Evolutionary conservation across 2,888 invertebrate species (phyloP).

Genomic region (Morpho achilles): DNA sequence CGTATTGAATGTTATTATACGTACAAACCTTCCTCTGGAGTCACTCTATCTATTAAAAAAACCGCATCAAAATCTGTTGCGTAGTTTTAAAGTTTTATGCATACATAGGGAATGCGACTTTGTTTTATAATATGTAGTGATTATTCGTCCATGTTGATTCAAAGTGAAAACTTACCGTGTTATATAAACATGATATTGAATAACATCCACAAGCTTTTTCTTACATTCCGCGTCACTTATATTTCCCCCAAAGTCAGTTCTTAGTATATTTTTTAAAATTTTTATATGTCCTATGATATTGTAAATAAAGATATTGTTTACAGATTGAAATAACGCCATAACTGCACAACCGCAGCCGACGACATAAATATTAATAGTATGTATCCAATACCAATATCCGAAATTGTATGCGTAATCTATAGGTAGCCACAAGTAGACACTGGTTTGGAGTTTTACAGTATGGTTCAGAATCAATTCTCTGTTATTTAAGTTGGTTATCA

Average conservation of each 20-base stretch:
- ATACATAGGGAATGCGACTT: too few species aligned
- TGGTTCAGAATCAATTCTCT: conserved; percentile 34
- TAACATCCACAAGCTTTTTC: conserved; percentile 32
- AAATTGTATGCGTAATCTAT: conserved; percentile 41
- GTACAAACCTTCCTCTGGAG: too few species aligned
- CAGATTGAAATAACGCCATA: conserved; percentile 33
- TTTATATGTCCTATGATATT: conserved; percentile 43
- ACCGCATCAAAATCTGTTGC: too few species aligned
- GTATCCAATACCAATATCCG: conserved; percentile 34
- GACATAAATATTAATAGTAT: conserved; percentile 30
- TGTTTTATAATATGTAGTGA: too few species aligned
- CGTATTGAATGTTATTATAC: too few species aligned
- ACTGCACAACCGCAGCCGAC: conserved; percentile 25
- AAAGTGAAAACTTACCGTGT: conserved; percentile 31
- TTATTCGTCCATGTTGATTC: too few species aligned
- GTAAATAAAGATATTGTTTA: conserved; percentile 37
- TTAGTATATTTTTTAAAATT: conserved; percentile 37
- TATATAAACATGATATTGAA: conserved; percentile 40
- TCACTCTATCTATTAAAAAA: too few species aligned
- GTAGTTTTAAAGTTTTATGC: too few species aligned
- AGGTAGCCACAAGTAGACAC: conserved; percentile 41
- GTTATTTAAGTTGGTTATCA: conserved; percentile 33
- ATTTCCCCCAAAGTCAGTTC: conserved; percentile 23
- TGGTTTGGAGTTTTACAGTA: conserved; percentile 36
- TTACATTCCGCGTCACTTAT: conserved; percentile 31